These are phyloP conservation scores for Eupelmus urozonus DNA, from an alignment of 2,888 invertebrate genomes.

Conservation along the genomic window DNA sequence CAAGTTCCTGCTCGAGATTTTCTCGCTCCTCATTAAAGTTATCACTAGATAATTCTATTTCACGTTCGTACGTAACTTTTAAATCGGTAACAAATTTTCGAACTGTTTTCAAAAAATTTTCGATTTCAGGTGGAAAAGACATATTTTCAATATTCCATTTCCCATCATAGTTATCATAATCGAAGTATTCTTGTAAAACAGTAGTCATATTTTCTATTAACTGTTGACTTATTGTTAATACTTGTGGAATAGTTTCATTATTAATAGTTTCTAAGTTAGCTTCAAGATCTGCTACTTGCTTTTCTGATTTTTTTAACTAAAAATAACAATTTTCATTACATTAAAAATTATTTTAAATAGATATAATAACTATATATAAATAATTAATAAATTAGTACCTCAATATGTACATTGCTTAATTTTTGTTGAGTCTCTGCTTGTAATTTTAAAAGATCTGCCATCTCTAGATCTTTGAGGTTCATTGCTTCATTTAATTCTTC, in stretches of 20 bases:
- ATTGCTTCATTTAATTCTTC: slow-evolving; percentile 57
- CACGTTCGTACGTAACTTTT: slow-evolving; percentile 54
- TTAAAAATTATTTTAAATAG: slow-evolving; percentile 15
- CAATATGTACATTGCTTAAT: slow-evolving; percentile 54
- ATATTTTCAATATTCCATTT: slow-evolving; percentile 50
- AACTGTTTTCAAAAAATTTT: slow-evolving; percentile 51
- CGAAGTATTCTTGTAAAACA: slow-evolving; percentile 54
- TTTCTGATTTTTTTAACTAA: slow-evolving; percentile 55
- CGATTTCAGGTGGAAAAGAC: slow-evolving; percentile 40
- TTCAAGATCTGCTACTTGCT: slow-evolving; percentile 51
- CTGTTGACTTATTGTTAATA: slow-evolving; percentile 24
- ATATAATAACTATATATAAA: background rate
- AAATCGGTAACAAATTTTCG: slow-evolving; percentile 52
- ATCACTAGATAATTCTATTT: slow-evolving; percentile 60
- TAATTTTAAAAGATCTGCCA: slow-evolving; percentile 56
- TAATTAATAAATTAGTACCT: slow-evolving; percentile 61
- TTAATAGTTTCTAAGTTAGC: slow-evolving; percentile 44
- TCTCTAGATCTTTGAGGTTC: slow-evolving; percentile 58
- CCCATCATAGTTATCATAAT: slow-evolving; percentile 57
- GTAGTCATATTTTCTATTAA: slow-evolving; percentile 46
- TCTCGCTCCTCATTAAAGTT: slow-evolving; percentile 65
- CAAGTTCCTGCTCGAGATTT: slow-evolving; percentile 62
- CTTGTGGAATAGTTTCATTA: slow-evolving; percentile 8
- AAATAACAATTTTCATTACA: slow-evolving; percentile 28
- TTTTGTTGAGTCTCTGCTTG: slow-evolving; percentile 60